Evolutionary conservation across 2,888 invertebrate species (phyloP).

Genomic region (Eupithecia subumbrata): DNA sequence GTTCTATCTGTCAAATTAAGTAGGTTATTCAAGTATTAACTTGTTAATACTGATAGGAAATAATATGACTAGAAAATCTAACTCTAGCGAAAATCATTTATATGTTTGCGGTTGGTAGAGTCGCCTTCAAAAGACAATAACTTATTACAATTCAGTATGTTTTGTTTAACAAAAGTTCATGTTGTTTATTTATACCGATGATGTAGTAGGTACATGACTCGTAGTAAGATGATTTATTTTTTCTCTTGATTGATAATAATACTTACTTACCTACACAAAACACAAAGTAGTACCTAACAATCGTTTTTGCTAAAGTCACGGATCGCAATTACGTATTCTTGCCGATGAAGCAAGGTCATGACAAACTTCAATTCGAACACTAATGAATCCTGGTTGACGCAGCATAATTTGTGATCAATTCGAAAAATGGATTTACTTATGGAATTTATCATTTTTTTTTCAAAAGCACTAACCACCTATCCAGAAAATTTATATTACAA

Average conservation of each 20-base stretch:
- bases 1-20: not conserved
- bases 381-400: constrained; percentile 40
- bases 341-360: constrained; percentile 26
- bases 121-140: constrained; percentile 1
- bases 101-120: not conserved
- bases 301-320: constrained; percentile 30
- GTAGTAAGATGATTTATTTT: not conserved
- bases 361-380: constrained; percentile 25
- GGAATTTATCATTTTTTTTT: not conserved
- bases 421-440: not conserved
- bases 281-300: constrained; percentile 11
- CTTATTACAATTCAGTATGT: not conserved
- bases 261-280: not conserved
- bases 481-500: not conserved
- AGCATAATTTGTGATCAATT: constrained; percentile 25
- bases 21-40: not conserved
- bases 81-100: not conserved
- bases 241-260: not conserved
- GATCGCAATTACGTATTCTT: constrained; percentile 23
- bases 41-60: not conserved
- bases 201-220: constrained; percentile 6
- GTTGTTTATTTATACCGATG: constrained; percentile 4
- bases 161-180: constrained; percentile 1
- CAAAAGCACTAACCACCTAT: not conserved
- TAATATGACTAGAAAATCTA: not conserved